phyloP scores from a whole-genome alignment of 2,797 vertebrate species.

The Chaenodraco wilsoni region DNA sequence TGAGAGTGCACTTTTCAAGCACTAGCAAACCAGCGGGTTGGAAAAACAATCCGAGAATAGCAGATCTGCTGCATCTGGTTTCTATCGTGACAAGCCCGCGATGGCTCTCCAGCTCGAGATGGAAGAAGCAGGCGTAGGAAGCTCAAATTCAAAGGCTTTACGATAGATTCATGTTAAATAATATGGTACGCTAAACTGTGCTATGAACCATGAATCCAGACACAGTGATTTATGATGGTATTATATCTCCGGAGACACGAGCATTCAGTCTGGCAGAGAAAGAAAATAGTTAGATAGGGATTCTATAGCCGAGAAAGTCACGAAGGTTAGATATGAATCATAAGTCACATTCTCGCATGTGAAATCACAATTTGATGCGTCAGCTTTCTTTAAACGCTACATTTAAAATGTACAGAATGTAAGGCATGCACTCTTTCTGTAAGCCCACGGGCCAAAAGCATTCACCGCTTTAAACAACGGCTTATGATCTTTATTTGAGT shows the following conservation, averaged over 20 bases:
- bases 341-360: conserved; percentile 41
- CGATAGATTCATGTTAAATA: conserved; percentile 45
- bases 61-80: conserved; percentile 75
- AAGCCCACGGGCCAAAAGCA: conserved; percentile 6
- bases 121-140: conserved; percentile 48
- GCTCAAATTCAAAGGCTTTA: conserved; percentile 45
- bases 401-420: neutral
- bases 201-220: conserved; percentile 48
- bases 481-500: conserved; percentile 21
- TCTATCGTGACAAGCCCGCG: conserved; percentile 74
- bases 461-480: conserved; percentile 8
- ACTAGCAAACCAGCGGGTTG: conserved; percentile 57
- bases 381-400: conserved; percentile 3
- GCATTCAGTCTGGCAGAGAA: conserved; percentile 30
- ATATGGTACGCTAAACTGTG: conserved; percentile 28
- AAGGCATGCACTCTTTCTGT: neutral
- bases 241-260: conserved; percentile 38
- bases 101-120: conserved; percentile 54
- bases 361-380: conserved; percentile 23
- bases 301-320: conserved; percentile 27
- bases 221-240: conserved; percentile 56
- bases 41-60: conserved; percentile 75
- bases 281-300: conserved; percentile 45
- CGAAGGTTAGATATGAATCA: conserved; percentile 42
- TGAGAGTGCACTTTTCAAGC: conserved; percentile 60